These are phyloP conservation scores for Bergia sp. DNA, from an alignment of 92 coral and sea anemone genomes.

Conservation along the genomic window DNA sequence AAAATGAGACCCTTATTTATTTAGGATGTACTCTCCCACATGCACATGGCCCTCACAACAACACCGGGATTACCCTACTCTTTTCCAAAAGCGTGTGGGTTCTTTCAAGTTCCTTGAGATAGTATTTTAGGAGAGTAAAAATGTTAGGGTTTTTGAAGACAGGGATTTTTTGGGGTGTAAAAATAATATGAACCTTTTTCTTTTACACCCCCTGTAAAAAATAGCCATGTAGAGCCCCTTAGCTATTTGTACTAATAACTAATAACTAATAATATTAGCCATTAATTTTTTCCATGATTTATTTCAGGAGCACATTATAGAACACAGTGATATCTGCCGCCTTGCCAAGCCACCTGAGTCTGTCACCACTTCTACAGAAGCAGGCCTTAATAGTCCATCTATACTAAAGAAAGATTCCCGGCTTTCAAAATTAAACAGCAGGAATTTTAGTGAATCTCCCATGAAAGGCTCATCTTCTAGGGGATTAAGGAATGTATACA, in stretches of 20 bases:
- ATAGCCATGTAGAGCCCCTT: too few species aligned
- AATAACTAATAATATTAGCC: background rate
- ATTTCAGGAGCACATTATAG: constrained; percentile 74
- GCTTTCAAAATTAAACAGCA: constrained; percentile 20
- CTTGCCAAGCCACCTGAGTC: constrained; percentile 78
- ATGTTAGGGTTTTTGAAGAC: too few species aligned
- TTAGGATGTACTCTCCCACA: too few species aligned
- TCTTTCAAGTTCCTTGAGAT: too few species aligned
- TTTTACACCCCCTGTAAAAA: too few species aligned
- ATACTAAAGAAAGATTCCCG: constrained; percentile 82
- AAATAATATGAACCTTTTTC: too few species aligned
- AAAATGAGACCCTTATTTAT: too few species aligned
- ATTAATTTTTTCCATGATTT: background rate
- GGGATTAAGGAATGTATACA: constrained; percentile 46
- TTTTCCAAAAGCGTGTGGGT: too few species aligned
- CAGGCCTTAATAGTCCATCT: constrained; percentile 62
- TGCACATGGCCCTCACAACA: too few species aligned
- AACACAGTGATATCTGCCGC: constrained; percentile 77
- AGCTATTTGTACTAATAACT: background rate
- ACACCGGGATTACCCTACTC: too few species aligned
- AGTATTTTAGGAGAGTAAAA: too few species aligned
- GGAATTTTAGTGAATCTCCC: constrained; percentile 47
- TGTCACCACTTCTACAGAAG: constrained; percentile 52
- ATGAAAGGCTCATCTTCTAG: constrained; percentile 62
- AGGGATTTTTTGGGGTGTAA: too few species aligned